Evolutionary conservation across 2,888 invertebrate genomes (phyloP).

Genomic region (Xanthia icteritia): DNA sequence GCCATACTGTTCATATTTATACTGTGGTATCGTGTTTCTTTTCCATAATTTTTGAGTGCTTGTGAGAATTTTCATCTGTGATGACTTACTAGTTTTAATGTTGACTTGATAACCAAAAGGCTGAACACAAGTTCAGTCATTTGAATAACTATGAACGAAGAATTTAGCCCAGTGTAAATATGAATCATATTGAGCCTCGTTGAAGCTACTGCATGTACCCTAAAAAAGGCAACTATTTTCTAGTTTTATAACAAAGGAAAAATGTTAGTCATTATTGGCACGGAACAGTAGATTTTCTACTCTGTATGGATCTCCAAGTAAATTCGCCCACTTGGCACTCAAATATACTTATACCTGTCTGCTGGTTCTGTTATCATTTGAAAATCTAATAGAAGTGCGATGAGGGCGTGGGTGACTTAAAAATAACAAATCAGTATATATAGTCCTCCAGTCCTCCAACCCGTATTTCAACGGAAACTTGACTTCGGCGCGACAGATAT

Average conservation of each 20-base stretch:
- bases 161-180: neutral
- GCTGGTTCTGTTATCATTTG: neutral
- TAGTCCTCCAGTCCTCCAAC: no score
- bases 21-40: neutral
- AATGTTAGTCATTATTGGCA: neutral
- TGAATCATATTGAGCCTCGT: neutral
- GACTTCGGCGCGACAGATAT: no score
- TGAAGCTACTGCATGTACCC: neutral
- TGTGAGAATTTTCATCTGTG: neutral
- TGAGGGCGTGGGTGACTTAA: neutral
- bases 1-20: no score
- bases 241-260: neutral
- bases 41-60: neutral
- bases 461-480: no score
- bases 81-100: neutral
- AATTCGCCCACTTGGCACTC: slow-evolving; percentile 1
- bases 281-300: neutral
- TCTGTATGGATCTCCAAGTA: neutral
- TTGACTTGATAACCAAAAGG: neutral
- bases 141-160: neutral
- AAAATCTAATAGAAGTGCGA: neutral
- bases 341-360: neutral
- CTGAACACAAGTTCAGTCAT: neutral
- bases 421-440: neutral
- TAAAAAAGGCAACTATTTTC: neutral